Conservation (phyloP, 2,888 invertebrate genomes). For the Argyresthia albistria region DNA sequence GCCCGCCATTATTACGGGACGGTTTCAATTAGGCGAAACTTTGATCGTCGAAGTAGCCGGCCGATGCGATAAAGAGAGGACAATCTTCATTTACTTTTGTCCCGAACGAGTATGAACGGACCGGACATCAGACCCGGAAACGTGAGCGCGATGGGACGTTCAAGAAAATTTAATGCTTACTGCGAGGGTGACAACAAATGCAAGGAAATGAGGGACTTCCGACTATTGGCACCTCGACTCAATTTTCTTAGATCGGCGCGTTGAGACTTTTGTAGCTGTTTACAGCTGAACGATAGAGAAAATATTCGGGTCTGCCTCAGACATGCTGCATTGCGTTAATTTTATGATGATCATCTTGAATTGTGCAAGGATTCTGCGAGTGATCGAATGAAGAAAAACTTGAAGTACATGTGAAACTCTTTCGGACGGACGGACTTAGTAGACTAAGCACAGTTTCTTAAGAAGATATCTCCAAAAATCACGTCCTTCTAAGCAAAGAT, state of each 20-base stretch:
- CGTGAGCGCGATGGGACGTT: slow-evolving; percentile 29
- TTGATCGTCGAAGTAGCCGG: slow-evolving; percentile 24
- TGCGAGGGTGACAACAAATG: slow-evolving; percentile 50
- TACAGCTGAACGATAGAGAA: slow-evolving; percentile 10
- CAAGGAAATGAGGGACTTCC: slow-evolving; percentile 65
- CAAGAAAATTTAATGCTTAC: slow-evolving; percentile 55
- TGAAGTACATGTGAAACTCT: no score
- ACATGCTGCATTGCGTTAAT: not conserved
- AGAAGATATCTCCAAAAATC: no score
- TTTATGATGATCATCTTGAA: not conserved
- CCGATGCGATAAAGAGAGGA: slow-evolving; percentile 36
- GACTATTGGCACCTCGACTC: slow-evolving; percentile 54
- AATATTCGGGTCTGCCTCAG: not conserved
- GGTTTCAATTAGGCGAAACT: slow-evolving; percentile 26
- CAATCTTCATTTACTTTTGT: slow-evolving; percentile 49
- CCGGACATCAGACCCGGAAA: slow-evolving; percentile 50
- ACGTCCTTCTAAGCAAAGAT: no score
- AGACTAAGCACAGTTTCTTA: no score
- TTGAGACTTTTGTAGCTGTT: slow-evolving; percentile 25
- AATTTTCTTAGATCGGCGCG: slow-evolving; percentile 52
- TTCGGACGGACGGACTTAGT: no score
- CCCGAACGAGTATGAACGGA: slow-evolving; percentile 23
- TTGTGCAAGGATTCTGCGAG: no score
- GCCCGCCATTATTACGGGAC: not conserved
- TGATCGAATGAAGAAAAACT: no score